These are phyloP conservation scores for Nothocercus nigrocapillus DNA, from an alignment of 2,113 vertebrate species.

Conservation along the genomic window DNA sequence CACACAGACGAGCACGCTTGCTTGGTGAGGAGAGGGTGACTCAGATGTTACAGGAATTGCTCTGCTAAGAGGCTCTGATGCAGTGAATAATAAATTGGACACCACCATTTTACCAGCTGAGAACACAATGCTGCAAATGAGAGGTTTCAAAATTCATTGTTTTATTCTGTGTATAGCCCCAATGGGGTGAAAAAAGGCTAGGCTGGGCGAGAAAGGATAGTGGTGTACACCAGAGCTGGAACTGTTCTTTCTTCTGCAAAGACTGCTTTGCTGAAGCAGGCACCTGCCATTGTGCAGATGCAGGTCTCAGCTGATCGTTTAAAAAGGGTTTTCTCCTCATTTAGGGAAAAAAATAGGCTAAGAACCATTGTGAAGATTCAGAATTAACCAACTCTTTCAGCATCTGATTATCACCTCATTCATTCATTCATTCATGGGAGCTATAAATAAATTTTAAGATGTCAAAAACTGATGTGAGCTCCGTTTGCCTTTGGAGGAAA, in stretches of 20 bases:
- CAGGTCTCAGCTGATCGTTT: neutral
- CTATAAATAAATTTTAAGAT: neutral
- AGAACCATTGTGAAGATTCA: constrained; percentile 28
- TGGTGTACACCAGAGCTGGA: constrained; percentile 20
- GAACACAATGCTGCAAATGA: constrained; percentile 32
- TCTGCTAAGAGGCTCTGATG: constrained; percentile 49
- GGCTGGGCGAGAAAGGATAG: neutral
- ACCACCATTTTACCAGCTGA: constrained; percentile 21
- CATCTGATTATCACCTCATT: neutral
- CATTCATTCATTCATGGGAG: neutral
- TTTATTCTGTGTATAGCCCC: neutral
- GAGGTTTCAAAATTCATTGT: constrained; percentile 19
- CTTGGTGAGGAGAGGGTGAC: constrained; percentile 57
- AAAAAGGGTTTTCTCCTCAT: neutral
- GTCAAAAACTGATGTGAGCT: neutral
- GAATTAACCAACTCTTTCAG: constrained; percentile 21
- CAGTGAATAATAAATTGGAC: neutral
- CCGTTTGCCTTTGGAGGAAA: constrained; percentile 7
- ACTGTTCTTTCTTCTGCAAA: neutral
- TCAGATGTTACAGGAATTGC: constrained; percentile 58
- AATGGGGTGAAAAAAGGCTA: neutral
- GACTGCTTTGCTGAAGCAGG: constrained; percentile 27
- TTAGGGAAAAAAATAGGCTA: neutral
- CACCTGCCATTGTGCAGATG: neutral
- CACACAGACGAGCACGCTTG: constrained; percentile 72